Evolutionary conservation across 1,140 invertebrate genomes (phyloP).

Genomic region (Epicauta chinensis): DNA sequence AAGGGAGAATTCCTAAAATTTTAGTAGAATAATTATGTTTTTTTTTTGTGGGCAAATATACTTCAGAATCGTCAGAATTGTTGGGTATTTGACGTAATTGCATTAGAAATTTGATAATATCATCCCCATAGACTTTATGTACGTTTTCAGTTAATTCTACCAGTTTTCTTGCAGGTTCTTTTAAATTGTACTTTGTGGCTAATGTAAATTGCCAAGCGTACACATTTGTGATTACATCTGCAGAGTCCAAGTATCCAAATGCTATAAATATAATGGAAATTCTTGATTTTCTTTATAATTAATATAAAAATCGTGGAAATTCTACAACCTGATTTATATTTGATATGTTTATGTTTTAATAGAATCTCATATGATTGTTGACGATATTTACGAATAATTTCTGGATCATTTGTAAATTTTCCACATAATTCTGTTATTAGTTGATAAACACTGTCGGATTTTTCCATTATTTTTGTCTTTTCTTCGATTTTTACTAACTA

Average conservation of each 20-base stretch:
- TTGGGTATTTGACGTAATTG: conserved; percentile 26
- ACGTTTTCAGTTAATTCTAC: conserved; percentile 20
- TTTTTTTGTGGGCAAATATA: conserved; percentile 19
- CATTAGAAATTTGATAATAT: conserved; percentile 31
- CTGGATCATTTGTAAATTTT: conserved; percentile 18
- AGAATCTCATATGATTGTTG: conserved; percentile 28
- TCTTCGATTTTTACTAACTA: no score
- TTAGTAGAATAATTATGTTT: no score
- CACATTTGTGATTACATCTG: conserved; percentile 32
- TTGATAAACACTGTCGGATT: conserved; percentile 24
- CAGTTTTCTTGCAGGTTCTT: conserved; percentile 28
- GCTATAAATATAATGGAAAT: conserved; percentile 28
- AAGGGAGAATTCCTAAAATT: no score
- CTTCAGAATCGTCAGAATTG: conserved; percentile 23
- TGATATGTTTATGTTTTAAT: conserved; percentile 22
- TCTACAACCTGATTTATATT: not conserved
- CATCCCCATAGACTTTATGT: conserved; percentile 16
- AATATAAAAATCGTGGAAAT: conserved; percentile 12
- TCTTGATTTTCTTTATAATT: conserved; percentile 3
- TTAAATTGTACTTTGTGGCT: conserved; percentile 24
- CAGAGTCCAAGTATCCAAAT: conserved; percentile 22
- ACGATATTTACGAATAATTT: conserved; percentile 19
- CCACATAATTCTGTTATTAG: conserved; percentile 34
- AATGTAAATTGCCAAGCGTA: conserved; percentile 35
- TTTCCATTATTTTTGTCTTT: conserved; percentile 14